phyloP scores from a whole-genome alignment of 2,113 vertebrate species.

The Alces alces region DNA sequence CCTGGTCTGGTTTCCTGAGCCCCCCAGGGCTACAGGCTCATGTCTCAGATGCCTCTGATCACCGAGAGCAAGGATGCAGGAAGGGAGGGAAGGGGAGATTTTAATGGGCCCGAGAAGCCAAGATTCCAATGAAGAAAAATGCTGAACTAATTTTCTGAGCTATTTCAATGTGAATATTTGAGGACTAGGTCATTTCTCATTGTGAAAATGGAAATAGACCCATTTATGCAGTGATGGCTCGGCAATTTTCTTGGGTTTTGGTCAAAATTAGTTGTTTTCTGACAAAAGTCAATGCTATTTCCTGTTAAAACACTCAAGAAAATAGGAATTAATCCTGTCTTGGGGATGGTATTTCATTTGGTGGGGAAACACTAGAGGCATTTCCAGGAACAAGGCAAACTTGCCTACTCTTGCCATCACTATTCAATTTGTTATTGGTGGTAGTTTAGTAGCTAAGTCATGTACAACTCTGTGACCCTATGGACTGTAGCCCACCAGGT shows the following conservation, averaged over 20 bases:
- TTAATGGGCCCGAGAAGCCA: not conserved
- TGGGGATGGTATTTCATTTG: not conserved
- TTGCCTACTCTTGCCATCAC: not conserved
- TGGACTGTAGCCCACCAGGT: not conserved
- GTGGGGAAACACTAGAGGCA: not conserved
- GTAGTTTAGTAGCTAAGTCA: not conserved
- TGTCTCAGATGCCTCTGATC: not conserved
- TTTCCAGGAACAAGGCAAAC: not conserved
- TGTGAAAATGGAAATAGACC: not conserved
- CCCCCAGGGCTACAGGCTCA: not conserved
- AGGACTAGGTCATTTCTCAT: not conserved
- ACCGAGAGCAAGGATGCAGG: not conserved
- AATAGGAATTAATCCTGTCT: not conserved
- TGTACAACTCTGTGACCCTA: not conserved
- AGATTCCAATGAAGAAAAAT: not conserved
- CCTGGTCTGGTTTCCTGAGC: not conserved
- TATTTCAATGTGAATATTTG: not conserved
- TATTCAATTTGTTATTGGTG: not conserved
- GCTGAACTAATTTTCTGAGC: not conserved
- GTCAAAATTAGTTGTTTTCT: not conserved
- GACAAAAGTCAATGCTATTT: not conserved
- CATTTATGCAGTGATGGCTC: not conserved
- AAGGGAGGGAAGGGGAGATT: no score
- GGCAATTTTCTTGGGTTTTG: not conserved
- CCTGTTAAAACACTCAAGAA: not conserved